Conservation (phyloP, 2,113 vertebrate genomes). For the Scomber scombrus region DNA sequence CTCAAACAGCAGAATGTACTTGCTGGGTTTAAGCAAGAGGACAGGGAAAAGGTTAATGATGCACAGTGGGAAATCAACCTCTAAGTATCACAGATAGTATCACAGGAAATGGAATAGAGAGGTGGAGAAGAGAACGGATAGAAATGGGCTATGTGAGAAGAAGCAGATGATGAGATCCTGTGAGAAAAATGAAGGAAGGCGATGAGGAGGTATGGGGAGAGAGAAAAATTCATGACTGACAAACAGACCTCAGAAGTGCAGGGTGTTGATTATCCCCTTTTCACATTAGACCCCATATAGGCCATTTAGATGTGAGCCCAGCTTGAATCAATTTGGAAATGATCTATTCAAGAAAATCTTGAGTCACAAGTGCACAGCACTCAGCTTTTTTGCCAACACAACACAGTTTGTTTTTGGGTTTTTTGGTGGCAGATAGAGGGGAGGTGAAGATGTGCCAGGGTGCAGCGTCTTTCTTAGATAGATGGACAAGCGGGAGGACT, state of each 20-base stretch:
- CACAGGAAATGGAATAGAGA: slow-evolving; percentile 42
- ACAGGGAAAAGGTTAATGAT: slow-evolving; percentile 75
- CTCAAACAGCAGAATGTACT: slow-evolving; percentile 47
- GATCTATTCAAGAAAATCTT: slow-evolving; percentile 70
- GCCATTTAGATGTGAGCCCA: slow-evolving; percentile 61
- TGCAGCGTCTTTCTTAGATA: slow-evolving; percentile 46
- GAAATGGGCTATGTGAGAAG: slow-evolving; percentile 16
- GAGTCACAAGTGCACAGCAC: slow-evolving; percentile 46
- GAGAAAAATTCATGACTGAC: slow-evolving; percentile 30
- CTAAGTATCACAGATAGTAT: slow-evolving; percentile 54
- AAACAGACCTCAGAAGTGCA: slow-evolving; percentile 48
- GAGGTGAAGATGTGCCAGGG: slow-evolving; percentile 52
- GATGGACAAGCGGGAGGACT: slow-evolving; percentile 63
- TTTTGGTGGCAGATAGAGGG: slow-evolving; percentile 29
- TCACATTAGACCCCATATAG: slow-evolving; percentile 71
- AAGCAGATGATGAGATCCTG: slow-evolving; percentile 19
- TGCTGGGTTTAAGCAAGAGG: slow-evolving; percentile 61
- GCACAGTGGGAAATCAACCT: slow-evolving; percentile 73
- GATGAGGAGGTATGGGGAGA: slow-evolving; percentile 14
- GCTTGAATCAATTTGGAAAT: slow-evolving; percentile 64
- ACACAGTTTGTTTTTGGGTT: slow-evolving; percentile 32
- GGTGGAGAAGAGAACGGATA: slow-evolving; percentile 12
- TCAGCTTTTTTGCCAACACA: slow-evolving; percentile 51
- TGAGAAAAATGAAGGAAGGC: slow-evolving; percentile 14
- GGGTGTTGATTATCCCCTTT: slow-evolving; percentile 59